phyloP scores from a whole-genome alignment of 2,888 invertebrate genomes.

The Anoncus sp. region DNA sequence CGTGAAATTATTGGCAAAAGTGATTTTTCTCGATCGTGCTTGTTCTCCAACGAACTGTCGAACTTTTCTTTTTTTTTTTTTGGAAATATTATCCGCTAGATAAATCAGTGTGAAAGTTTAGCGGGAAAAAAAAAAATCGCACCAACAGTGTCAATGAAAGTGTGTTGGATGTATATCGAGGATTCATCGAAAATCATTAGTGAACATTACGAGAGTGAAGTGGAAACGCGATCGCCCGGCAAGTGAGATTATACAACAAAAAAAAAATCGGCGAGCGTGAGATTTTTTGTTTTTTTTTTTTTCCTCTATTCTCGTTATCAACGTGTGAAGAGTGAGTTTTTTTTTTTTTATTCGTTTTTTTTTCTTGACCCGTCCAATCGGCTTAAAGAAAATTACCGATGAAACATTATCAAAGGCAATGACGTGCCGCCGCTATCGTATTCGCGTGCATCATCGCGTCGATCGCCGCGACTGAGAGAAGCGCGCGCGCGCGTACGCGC shows the following conservation, averaged over 20 bases:
- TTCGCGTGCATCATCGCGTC: constrained; percentile 57
- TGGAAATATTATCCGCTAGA: background rate
- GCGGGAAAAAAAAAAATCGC: background rate
- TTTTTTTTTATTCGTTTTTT: background rate
- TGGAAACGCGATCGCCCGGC: constrained; percentile 25
- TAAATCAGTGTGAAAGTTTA: background rate
- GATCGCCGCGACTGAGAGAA: constrained; percentile 48
- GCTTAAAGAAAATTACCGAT: background rate
- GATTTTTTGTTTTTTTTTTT: background rate
- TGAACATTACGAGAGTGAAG: constrained; percentile 50
- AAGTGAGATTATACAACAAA: too few relatives aligned
- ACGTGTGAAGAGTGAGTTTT: background rate
- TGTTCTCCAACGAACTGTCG: constrained; percentile 15
- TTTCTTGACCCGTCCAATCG: background rate
- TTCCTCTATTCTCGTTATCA: background rate
- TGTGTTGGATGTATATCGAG: constrained; percentile 34
- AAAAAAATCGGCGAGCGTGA: constrained; percentile 1
- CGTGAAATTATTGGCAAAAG: background rate
- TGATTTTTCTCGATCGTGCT: background rate
- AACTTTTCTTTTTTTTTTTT: too few relatives aligned
- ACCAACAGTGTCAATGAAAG: constrained; percentile 44
- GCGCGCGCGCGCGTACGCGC: constrained; percentile 53
- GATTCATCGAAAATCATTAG: constrained; percentile 26
- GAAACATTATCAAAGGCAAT: constrained; percentile 62
- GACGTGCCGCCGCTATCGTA: constrained; percentile 72